Percentiles rank a stretch among this genome's conserved stretches.
These are phyloP conservation scores for Anas platyrhynchos DNA, from an alignment of 2,113 vertebrate species.

Conservation along the genomic window DNA sequence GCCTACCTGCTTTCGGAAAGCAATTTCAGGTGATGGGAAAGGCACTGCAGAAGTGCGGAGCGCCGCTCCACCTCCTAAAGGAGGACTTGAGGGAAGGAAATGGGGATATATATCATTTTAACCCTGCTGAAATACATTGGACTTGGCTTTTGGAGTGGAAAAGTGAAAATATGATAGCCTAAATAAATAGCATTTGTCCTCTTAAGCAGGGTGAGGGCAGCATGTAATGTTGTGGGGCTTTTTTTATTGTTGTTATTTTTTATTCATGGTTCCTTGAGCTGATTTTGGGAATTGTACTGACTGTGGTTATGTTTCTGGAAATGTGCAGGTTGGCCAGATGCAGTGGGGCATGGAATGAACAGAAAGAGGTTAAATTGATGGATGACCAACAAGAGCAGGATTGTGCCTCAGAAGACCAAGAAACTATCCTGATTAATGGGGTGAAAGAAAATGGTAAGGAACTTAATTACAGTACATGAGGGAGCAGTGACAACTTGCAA, in stretches of 20 bases:
- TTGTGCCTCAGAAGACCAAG: constrained; percentile 89
- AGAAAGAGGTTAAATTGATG: constrained; percentile 91
- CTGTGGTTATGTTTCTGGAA: constrained; percentile 76
- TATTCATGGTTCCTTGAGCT: constrained; percentile 25
- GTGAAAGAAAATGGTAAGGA: constrained; percentile 89
- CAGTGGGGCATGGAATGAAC: constrained; percentile 89
- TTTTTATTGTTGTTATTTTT: constrained; percentile 16
- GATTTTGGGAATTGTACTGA: constrained; percentile 62
- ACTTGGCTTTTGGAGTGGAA: neutral
- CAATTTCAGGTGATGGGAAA: neutral
- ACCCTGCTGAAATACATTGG: neutral
- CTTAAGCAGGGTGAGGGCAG: neutral
- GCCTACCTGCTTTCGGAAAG: neutral
- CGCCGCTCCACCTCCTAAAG: neutral
- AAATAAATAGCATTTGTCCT: constrained; percentile 17
- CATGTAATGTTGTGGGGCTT: neutral
- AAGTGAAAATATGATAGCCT: neutral
- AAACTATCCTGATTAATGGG: constrained; percentile 87
- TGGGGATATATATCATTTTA: neutral
- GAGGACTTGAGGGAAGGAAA: neutral
- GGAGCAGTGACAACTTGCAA: neutral
- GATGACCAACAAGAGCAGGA: constrained; percentile 93
- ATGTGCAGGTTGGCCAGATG: constrained; percentile 86
- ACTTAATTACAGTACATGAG: constrained; percentile 63
- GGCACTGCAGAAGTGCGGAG: neutral